Percentiles rank a stretch among this genome's conserved stretches.
phyloP scores from a whole-genome alignment of 2,888 invertebrate species.

The Stomorhina lunata region DNA sequence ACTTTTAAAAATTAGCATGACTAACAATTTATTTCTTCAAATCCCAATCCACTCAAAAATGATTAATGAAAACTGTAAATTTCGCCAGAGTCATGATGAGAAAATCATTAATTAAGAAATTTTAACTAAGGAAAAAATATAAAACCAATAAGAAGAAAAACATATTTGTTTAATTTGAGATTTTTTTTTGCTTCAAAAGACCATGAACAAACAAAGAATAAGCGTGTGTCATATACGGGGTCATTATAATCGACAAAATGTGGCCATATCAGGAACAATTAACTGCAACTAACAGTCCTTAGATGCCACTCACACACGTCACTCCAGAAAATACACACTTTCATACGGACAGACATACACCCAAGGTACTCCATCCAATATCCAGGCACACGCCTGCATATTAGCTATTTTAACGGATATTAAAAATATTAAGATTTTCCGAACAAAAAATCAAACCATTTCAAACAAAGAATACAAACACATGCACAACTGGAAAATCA shows the following conservation, averaged over 20 bases:
- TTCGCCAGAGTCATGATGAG: slow-evolving; percentile 9
- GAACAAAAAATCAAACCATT: background rate
- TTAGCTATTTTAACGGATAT: slow-evolving; percentile 52
- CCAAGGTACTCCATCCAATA: slow-evolving; percentile 34
- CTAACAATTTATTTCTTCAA: background rate
- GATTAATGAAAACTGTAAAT: slow-evolving; percentile 16
- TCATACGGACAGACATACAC: slow-evolving; percentile 9
- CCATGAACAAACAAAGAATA: slow-evolving; percentile 24
- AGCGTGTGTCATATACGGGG: slow-evolving; percentile 51
- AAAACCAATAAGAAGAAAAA: background rate
- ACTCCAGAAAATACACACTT: background rate
- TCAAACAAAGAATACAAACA: background rate
- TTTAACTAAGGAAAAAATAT: background rate
- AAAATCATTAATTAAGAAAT: slow-evolving; percentile 52
- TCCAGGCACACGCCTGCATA: slow-evolving; percentile 57
- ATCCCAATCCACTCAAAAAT: background rate
- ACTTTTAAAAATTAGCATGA: background rate
- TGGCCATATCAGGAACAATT: slow-evolving; percentile 57
- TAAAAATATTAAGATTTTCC: slow-evolving; percentile 34
- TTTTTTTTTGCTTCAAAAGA: background rate
- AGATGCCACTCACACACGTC: slow-evolving; percentile 51
- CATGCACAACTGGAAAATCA: background rate
- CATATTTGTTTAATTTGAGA: slow-evolving; percentile 31
- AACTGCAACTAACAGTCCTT: slow-evolving; percentile 43
- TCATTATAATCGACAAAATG: slow-evolving; percentile 51